Evolutionary conservation across 2,888 invertebrate species (phyloP).

Genomic region (Drosophila cognata): DNA sequence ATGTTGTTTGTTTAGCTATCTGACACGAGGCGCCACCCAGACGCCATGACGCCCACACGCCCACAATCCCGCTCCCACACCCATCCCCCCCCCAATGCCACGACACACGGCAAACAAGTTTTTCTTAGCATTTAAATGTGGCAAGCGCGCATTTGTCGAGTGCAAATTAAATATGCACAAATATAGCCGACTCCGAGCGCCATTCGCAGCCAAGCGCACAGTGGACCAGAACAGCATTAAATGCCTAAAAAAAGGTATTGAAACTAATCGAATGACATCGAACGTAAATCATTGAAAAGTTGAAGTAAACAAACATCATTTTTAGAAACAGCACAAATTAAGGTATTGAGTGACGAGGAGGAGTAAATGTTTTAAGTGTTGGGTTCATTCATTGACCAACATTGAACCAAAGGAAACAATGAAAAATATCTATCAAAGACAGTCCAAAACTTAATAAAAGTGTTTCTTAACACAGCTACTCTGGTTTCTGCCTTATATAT

Average conservation of each 20-base stretch:
- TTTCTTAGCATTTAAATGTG: conserved; percentile 37
- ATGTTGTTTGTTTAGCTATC: conserved; percentile 53
- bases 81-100: not conserved
- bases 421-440: not conserved
- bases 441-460: not conserved
- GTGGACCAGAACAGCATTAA: conserved; percentile 11
- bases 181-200: conserved; percentile 45
- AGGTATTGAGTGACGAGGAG: not conserved
- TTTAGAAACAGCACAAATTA: not conserved
- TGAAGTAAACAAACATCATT: not conserved
- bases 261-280: not conserved
- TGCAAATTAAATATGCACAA: conserved; percentile 79
- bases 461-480: too few relatives aligned
- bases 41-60: not conserved
- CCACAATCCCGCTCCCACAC: not conserved
- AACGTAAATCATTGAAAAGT: not conserved
- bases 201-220: conserved; percentile 29
- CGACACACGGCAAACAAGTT: conserved; percentile 10
- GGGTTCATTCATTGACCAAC: not conserved
- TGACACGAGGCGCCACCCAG: conserved; percentile 34
- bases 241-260: not conserved
- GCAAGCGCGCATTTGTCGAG: conserved; percentile 69
- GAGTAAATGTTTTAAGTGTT: not conserved
- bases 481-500: not conserved
- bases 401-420: not conserved